Evolutionary conservation across 1,140 invertebrate genomes (phyloP).

Genomic region (Bicyclus anynana): DNA sequence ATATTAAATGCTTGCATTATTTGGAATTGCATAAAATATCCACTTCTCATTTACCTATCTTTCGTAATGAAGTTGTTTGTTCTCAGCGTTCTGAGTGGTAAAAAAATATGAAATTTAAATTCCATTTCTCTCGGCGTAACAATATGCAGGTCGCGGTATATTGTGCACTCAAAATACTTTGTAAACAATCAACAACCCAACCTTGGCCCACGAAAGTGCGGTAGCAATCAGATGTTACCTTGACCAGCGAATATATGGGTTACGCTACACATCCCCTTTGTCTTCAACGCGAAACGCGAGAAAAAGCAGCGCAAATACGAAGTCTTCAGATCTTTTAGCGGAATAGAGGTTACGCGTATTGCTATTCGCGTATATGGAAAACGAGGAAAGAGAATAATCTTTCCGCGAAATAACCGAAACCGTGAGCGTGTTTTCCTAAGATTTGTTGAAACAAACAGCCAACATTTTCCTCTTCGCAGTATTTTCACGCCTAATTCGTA

Average conservation of each 20-base stretch:
- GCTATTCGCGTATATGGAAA: not conserved
- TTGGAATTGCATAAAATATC: no score
- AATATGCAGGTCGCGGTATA: not conserved
- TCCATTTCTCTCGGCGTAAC: not conserved
- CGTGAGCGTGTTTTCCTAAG: not conserved
- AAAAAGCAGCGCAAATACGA: conserved; percentile 7
- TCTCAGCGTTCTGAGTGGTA: not conserved
- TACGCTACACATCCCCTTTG: not conserved
- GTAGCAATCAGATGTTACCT: conserved; percentile 3
- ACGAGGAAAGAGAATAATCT: not conserved
- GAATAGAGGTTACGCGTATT: conserved; percentile 4
- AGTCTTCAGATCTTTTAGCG: not conserved
- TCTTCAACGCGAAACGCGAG: not conserved
- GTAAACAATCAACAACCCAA: not conserved
- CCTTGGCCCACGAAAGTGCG: conserved; percentile 6
- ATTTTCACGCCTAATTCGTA: no score
- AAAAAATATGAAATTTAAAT: not conserved
- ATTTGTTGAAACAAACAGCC: not conserved
- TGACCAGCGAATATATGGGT: conserved; percentile 13
- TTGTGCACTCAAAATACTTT: not conserved
- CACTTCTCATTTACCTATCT: not conserved
- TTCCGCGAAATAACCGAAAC: not conserved
- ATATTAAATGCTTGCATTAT: no score
- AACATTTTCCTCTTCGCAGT: not conserved
- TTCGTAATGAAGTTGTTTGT: not conserved